A percentile compares a stretch with the other conserved stretches of the same genome.
phyloP scores from a whole-genome alignment of 2,113 vertebrate species.

The Protobothrops flavoviridis region DNA sequence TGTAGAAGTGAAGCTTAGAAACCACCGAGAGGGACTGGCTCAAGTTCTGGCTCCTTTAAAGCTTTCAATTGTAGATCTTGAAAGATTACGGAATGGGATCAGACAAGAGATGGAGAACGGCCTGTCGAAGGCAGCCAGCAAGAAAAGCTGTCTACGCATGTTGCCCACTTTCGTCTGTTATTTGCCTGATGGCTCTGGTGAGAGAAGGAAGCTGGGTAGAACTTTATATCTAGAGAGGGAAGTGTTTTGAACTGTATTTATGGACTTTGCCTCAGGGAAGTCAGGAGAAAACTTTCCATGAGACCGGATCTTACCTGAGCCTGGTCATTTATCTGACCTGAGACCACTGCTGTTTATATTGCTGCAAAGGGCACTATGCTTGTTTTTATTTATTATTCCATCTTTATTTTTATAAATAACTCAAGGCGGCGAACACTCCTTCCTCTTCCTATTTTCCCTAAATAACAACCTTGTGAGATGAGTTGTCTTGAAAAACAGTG shows the following conservation, averaged over 20 bases:
- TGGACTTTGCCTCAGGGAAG: background rate
- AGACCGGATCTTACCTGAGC: background rate
- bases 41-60: conserved; percentile 62
- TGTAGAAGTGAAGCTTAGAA: conserved; percentile 67
- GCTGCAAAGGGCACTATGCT: background rate
- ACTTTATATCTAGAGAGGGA: background rate
- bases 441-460: background rate
- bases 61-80: conserved; percentile 33
- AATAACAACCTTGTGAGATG: background rate
- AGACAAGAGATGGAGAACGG: conserved; percentile 71
- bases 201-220: conserved; percentile 7
- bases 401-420: background rate
- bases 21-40: conserved; percentile 46
- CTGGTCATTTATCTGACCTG: background rate
- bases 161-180: conserved; percentile 69
- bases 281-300: background rate
- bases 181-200: conserved; percentile 71
- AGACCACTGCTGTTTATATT: background rate
- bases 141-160: conserved; percentile 66
- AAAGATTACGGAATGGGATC: conserved; percentile 64
- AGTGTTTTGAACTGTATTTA: background rate
- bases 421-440: background rate
- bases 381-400: background rate
- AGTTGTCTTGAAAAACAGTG: background rate
- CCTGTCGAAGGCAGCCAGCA: conserved; percentile 44